These are phyloP conservation scores for Urechis unicinctus DNA, from an alignment of 2,888 invertebrate species.

Conservation along the genomic window DNA sequence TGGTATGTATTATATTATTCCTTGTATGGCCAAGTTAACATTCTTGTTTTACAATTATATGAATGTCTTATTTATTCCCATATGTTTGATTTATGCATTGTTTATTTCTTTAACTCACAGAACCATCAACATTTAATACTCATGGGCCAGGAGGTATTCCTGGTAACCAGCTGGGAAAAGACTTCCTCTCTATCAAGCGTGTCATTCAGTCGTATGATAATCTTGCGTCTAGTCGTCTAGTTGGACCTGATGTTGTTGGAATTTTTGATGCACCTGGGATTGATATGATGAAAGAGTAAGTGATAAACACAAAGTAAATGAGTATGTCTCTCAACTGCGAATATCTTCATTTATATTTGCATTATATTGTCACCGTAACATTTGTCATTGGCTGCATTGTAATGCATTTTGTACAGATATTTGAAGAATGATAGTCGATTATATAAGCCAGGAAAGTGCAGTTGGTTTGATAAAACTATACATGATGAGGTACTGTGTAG, in stretches of 20 bases:
- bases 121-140: background rate
- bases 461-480: no score
- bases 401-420: no score
- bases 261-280: background rate
- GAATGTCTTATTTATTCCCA: background rate
- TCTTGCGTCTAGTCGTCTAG: conserved; percentile 11
- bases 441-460: no score
- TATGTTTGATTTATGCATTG: background rate
- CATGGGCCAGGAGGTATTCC: background rate
- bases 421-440: no score
- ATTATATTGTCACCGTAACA: no score
- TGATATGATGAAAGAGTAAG: conserved; percentile 6
- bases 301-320: no score
- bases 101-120: background rate
- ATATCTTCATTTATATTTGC: no score
- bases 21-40: no score
- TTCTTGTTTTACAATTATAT: background rate
- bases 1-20: conserved; percentile 24
- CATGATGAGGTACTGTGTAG: no score
- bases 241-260: conserved; percentile 19
- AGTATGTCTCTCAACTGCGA: no score
- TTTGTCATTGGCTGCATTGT: no score
- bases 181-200: conserved; percentile 13
- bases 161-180: conserved; percentile 14
- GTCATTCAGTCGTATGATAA: conserved; percentile 10